Evolutionary conservation across 53 echinoderm and acorn worm species (phyloP).

Genomic region (Stichopus horrens): DNA sequence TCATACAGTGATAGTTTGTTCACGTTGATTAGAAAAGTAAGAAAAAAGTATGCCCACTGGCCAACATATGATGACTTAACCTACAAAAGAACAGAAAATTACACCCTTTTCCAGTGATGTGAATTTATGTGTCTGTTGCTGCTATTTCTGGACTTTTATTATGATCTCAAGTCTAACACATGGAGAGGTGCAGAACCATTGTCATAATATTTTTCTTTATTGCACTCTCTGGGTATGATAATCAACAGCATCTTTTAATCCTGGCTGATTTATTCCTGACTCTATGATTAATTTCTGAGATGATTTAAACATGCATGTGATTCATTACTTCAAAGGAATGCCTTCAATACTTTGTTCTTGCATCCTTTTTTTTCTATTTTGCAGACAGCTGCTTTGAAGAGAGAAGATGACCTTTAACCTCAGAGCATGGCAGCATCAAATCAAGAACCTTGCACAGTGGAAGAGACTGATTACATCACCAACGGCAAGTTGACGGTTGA

Average conservation of each 20-base stretch:
- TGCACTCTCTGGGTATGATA: not conserved
- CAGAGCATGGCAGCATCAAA: conserved; percentile 41
- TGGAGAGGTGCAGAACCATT: not conserved
- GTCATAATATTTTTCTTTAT: conserved; percentile 1
- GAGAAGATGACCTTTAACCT: conserved; percentile 44
- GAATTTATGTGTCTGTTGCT: conserved; percentile 6
- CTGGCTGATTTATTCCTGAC: conserved; percentile 4
- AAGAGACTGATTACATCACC: conserved; percentile 39
- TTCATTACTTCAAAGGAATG: not conserved
- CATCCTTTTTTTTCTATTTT: conserved; percentile 11
- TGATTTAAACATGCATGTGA: not conserved
- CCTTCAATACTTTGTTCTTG: not conserved
- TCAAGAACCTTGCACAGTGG: conserved; percentile 48
- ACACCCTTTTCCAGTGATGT: not conserved
- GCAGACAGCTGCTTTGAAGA: conserved; percentile 35
- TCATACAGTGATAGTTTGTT: too few species aligned
- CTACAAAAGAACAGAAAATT: too few species aligned
- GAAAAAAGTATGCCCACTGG: too few species aligned
- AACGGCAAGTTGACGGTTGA: conserved; percentile 40
- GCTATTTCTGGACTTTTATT: not conserved
- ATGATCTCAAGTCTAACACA: not conserved
- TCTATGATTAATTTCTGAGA: conserved; percentile 15
- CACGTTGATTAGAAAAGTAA: too few species aligned
- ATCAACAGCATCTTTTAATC: not conserved
- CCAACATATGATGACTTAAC: too few species aligned